A percentile compares a stretch with the other conserved stretches of the same genome.
These are phyloP conservation scores for Drosophila prostipennis DNA, from an alignment of 2,888 invertebrate species.

Conservation along the genomic window DNA sequence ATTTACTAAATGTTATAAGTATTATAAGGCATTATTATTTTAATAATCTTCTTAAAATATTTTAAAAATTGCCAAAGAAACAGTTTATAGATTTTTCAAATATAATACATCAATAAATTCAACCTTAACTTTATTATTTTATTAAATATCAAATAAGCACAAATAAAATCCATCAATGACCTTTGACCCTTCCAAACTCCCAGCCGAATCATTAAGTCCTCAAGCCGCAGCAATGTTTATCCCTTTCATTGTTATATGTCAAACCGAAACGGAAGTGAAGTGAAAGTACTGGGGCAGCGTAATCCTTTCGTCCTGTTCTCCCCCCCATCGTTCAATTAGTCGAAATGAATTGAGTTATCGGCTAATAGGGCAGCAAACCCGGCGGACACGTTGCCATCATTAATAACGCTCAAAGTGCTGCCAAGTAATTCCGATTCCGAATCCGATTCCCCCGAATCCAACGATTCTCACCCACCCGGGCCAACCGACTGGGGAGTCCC, in stretches of 20 bases:
- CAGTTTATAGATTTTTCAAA: no score
- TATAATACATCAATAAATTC: no score
- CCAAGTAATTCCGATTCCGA: conserved; percentile 14
- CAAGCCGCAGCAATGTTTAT: background rate
- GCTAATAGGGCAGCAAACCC: conserved; percentile 62
- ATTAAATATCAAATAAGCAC: no score
- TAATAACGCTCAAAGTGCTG: conserved; percentile 70
- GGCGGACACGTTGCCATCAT: conserved; percentile 65
- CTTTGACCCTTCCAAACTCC: background rate
- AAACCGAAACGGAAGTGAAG: conserved; percentile 32
- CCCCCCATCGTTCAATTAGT: conserved; percentile 61
- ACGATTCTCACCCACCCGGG: conserved; percentile 4
- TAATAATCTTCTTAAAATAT: no score
- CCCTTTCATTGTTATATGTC: background rate
- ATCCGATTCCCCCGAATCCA: background rate
- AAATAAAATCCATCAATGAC: background rate
- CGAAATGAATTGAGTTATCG: conserved; percentile 76
- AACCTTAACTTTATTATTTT: no score
- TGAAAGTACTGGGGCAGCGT: background rate
- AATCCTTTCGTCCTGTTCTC: conserved; percentile 48
- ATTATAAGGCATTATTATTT: no score
- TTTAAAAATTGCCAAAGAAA: no score
- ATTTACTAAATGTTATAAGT: no score
- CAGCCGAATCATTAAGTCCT: background rate
- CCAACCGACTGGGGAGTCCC: conserved; percentile 60